phyloP scores from a whole-genome alignment of 2,888 invertebrate species.

The Graphium colonna region DNA sequence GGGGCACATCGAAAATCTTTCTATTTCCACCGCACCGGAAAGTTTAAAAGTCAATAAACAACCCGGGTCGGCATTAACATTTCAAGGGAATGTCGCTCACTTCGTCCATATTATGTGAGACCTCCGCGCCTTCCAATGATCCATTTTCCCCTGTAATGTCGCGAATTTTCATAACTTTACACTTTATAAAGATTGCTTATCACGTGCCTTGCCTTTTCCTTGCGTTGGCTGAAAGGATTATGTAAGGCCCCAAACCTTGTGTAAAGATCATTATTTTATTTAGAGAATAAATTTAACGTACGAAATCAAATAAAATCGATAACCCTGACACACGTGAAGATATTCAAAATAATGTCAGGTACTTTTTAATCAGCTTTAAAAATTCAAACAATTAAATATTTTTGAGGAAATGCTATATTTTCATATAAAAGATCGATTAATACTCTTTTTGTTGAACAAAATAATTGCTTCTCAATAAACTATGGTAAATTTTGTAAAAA shows the following conservation, averaged over 20 bases:
- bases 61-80: slow-evolving; percentile 15
- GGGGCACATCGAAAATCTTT: not conserved
- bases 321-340: too few species aligned
- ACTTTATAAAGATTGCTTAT: slow-evolving; percentile 1
- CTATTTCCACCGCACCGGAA: slow-evolving; percentile 9
- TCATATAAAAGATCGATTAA: not conserved
- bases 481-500: too few species aligned
- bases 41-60: slow-evolving; percentile 19
- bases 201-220: not conserved
- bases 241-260: too few species aligned
- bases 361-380: too few species aligned
- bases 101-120: slow-evolving; percentile 10
- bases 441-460: too few species aligned
- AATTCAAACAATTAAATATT: too few species aligned
- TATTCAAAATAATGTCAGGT: too few species aligned
- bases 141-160: slow-evolving; percentile 11
- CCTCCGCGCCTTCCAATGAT: slow-evolving; percentile 9
- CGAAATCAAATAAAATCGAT: too few species aligned
- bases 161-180: slow-evolving; percentile 15
- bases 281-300: too few species aligned
- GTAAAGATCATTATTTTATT: too few species aligned
- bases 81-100: slow-evolving; percentile 3
- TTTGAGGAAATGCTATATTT: not conserved
- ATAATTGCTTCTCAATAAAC: too few species aligned
- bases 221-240: too few species aligned